Conservation (phyloP, 2,888 invertebrate species). For the Tinea trinotella region DNA sequence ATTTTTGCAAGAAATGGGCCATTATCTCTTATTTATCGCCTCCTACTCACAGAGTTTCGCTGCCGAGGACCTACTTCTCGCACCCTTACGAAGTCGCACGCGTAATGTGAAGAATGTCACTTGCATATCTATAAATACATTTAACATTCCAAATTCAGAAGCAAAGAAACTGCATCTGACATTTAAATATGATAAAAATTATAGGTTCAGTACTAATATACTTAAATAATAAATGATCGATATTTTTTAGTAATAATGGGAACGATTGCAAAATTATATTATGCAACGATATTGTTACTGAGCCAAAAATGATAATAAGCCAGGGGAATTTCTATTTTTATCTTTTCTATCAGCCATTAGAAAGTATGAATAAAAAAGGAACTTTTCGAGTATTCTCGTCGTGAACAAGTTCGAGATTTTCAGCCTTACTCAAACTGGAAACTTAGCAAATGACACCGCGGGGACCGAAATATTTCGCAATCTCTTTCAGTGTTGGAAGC, state of each 20-base stretch:
- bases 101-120: constrained; percentile 8
- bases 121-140: not conserved
- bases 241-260: not conserved
- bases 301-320: constrained; percentile 14
- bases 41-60: constrained; percentile 35
- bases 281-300: constrained; percentile 1
- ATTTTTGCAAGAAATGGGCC: constrained; percentile 48
- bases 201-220: too few relatives aligned
- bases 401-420: constrained; percentile 35
- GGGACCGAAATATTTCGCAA: constrained; percentile 60
- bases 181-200: not conserved
- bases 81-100: not conserved
- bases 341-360: constrained; percentile 1
- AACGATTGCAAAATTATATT: not conserved
- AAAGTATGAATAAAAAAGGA: constrained; percentile 15
- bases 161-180: not conserved
- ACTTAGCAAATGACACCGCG: constrained; percentile 62
- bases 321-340: not conserved
- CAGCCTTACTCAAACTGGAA: constrained; percentile 58
- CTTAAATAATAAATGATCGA: not conserved
- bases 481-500: constrained; percentile 50
- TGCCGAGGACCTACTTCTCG: constrained; percentile 33
- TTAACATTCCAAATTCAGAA: not conserved
- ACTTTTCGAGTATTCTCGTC: constrained; percentile 11
- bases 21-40: constrained; percentile 52